phyloP scores from a whole-genome alignment of 2,888 invertebrate genomes.

The Ennomos fuscantarius region DNA sequence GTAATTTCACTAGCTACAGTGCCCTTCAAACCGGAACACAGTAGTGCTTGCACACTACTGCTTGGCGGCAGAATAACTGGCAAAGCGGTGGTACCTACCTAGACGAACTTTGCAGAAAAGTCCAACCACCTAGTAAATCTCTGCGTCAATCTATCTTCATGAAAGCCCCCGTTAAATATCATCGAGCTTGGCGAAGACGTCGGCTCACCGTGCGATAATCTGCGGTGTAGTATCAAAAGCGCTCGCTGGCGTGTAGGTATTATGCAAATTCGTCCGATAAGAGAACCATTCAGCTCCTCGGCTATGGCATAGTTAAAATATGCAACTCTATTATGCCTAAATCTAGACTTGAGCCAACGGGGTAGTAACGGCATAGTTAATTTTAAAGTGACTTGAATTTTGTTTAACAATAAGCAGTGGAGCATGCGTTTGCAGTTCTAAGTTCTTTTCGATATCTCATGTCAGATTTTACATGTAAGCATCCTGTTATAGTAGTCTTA shows the following conservation, averaged over 20 bases:
- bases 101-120: no score
- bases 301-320: constrained; percentile 64
- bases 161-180: constrained; percentile 50
- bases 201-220: constrained; percentile 67
- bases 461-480: no score
- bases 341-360: constrained; percentile 16
- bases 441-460: no score
- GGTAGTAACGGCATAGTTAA: constrained; percentile 5
- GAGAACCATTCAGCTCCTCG: constrained; percentile 51
- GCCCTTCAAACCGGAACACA: no score
- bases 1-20: no score
- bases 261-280: constrained; percentile 73
- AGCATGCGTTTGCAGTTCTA: no score
- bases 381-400: neutral
- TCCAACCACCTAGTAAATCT: no score
- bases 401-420: no score
- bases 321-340: constrained; percentile 48
- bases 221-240: constrained; percentile 69
- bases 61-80: no score
- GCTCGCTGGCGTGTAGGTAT: constrained; percentile 63
- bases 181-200: constrained; percentile 59
- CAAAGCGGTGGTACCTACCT: no score
- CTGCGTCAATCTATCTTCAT: constrained; percentile 32
- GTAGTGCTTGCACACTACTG: no score
- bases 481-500: no score